A percentile compares a stretch with the other conserved stretches of the same genome.
Conservation (phyloP, 2,113 vertebrate genomes). For the Tichodroma muraria region DNA sequence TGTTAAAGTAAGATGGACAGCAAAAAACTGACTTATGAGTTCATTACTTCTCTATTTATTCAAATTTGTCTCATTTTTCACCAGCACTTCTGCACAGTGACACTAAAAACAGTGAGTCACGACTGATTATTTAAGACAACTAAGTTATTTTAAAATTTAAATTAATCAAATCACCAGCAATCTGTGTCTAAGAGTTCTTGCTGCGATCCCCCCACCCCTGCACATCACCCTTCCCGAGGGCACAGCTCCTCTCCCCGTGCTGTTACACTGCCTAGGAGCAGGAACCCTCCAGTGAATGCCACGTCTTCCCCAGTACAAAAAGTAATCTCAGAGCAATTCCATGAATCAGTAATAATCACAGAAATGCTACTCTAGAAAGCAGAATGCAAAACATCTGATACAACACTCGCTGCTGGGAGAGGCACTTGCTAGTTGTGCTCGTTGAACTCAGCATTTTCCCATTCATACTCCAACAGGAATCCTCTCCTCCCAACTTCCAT, state of each 20-base stretch:
- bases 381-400: background rate
- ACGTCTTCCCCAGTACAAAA: background rate
- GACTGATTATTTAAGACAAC: background rate
- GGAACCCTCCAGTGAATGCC: background rate
- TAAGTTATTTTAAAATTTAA: background rate
- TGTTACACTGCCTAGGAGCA: background rate
- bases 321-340: background rate
- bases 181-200: background rate
- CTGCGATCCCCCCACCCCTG: background rate
- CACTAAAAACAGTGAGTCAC: background rate
- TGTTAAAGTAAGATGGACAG: background rate
- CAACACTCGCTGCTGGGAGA: background rate
- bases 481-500: background rate
- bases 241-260: background rate
- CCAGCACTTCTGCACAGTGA: background rate
- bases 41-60: background rate
- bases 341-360: background rate
- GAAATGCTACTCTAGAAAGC: background rate
- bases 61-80: background rate
- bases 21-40: background rate
- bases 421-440: background rate
- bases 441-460: background rate
- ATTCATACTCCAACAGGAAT: accelerated
- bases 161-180: background rate
- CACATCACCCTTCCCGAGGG: background rate